Evolutionary conservation across 2,113 vertebrate genomes (phyloP).

Genomic region (Tursiops truncatus): DNA sequence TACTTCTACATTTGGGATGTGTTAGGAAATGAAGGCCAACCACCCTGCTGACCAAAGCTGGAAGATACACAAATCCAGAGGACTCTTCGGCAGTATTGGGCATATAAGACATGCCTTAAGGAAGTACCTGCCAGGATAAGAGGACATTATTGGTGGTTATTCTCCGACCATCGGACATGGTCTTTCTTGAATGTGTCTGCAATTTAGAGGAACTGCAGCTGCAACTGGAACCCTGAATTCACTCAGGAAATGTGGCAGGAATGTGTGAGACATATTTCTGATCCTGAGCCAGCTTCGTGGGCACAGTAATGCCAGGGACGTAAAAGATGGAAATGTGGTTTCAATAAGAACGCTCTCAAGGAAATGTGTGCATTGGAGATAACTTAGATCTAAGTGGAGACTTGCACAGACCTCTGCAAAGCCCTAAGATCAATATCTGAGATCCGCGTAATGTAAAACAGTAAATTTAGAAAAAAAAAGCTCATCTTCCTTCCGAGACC

Average conservation of each 20-base stretch:
- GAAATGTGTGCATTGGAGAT: slow-evolving; percentile 64
- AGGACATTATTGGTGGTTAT: not conserved
- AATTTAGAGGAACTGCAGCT: slow-evolving; percentile 59
- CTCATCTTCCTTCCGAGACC: not conserved
- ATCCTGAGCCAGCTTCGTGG: slow-evolving; percentile 61
- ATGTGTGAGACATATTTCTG: slow-evolving; percentile 72
- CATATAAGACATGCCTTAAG: not conserved
- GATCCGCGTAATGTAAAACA: slow-evolving; percentile 17
- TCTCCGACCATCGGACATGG: not conserved
- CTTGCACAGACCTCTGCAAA: slow-evolving; percentile 34
- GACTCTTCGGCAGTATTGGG: not conserved
- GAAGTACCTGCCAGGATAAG: not conserved
- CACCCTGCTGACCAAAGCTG: not conserved
- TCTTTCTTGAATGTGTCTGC: slow-evolving; percentile 35
- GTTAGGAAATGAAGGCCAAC: not conserved
- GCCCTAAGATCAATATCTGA: slow-evolving; percentile 13
- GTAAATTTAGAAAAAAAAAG: not conserved
- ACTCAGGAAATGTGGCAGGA: slow-evolving; percentile 72
- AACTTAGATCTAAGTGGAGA: slow-evolving; percentile 55
- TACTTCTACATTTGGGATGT: slow-evolving; percentile 21
- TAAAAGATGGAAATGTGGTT: slow-evolving; percentile 75
- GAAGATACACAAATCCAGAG: not conserved
- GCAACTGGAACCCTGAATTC: slow-evolving; percentile 59
- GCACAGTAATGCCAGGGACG: slow-evolving; percentile 58
- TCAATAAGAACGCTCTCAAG: slow-evolving; percentile 74